Base-by-base conservation (phyloP, 1,140 invertebrate species). In the Formica exsecta region DNA sequence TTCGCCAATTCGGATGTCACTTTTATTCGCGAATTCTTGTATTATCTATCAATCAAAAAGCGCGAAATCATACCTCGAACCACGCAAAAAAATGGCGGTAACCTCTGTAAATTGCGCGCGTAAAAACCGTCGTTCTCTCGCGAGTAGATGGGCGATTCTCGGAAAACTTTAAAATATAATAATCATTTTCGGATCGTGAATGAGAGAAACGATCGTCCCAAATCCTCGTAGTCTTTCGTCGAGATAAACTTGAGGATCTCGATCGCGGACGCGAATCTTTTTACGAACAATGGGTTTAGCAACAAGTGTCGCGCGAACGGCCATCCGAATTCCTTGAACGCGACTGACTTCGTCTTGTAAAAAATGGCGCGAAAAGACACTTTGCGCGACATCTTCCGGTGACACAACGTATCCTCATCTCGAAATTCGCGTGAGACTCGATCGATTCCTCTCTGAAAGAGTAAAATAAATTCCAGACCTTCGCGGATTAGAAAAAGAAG, bases 281-380 rank as follows among this genome's bases (percentile, higher is more conserved):
- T 48, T 36, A 41, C 44, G 25, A 65, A 68, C 6, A 51, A 88
- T 57, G 38, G 6, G 16, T 87, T 84, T 88, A 77, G 86, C 85
- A 87, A 87, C 88, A 87, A 90, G 85, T 70, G 85, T 79, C 65
- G 70, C 29, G 38, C 51, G 57, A n/a, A 32, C 51, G 29, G 38
- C 25, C 36, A n/a, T 32, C 48, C 1, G 36, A 41, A 79, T 87
- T 79, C 48, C 25, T 85, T 85, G 19, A 11, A 73, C 25, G 61
- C 38, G 61, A 74, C 54, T 29, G 32, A 61, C n/a, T 57, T 57
- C 13, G 54, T 88, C 74, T 87, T 79, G 62, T 51, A 48, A 38
- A 48, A 22, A 32, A 22, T n/a, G 41, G 22, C 44, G 13, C 29
- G 1, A 7, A 6, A 22, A 79, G 32, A 36, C 61, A 54, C 57